Base-by-base conservation (phyloP, 2,113 vertebrate species). In the Gymnarchus niloticus region DNA sequence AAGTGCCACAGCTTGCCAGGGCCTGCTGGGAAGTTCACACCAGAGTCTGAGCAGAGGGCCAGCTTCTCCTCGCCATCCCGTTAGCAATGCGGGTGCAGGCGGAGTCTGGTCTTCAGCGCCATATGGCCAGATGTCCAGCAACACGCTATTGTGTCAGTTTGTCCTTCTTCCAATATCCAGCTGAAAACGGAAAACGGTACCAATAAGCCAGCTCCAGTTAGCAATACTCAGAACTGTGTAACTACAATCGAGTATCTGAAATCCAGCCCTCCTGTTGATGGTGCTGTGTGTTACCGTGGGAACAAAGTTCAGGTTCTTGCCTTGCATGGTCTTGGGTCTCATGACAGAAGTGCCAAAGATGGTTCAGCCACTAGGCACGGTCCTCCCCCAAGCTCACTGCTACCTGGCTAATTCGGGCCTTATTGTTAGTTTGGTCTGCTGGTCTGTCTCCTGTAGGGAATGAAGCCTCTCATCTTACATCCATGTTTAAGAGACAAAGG, bases 391-490 rank as follows among this genome's bases (percentile, higher is more conserved):
- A 80, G n/a, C 78, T 59, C 56, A 44, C 23, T 19, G 14, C 65
- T 37, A 17, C 65, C 33, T 17, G 33, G 28, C 65, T 41, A 2
- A 17, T 73, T 73, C 33, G 41, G 33, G 17, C 56, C 14, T 1
- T 46, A 7, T 59, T 7, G 21, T 51, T 81, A 7, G 3, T 83
- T 49, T 77, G 33, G 69, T 57, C 84, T 69, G 56, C 46, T 80
- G 57, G 77, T 52, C 56, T 65, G 25, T 61, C n/a, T 49, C 56
- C 73, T 28, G 37, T 56, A 65, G 25, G 52, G 73, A 21, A 21
- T 5, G 17, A 41, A 57, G 52, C 76, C 48, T 86, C 85, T 86
- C 85, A 6, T 69, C 69, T 86, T 83, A 83, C 85, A 21, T 69
- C 57, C 21, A 59, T 54, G 25, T 82, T 82, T 37, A 21, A 44